Conservation (phyloP, 2,888 invertebrate genomes). For the Mesorhabditis belari region DNA sequence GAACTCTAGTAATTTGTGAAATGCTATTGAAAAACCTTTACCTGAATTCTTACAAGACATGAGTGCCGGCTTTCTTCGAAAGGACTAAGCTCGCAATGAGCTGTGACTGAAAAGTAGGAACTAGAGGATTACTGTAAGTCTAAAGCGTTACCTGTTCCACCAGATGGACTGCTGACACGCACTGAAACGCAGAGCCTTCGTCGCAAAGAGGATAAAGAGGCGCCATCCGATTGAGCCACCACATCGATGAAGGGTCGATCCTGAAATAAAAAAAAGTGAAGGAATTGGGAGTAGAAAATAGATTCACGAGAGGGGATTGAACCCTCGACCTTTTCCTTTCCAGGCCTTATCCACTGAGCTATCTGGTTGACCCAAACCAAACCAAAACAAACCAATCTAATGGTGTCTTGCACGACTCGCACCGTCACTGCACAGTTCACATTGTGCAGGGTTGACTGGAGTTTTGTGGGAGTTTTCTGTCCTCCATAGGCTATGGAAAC, state of each 20-base stretch:
- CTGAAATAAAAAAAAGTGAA: no score
- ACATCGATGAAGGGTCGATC: constrained; percentile 48
- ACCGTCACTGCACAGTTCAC: constrained; percentile 18
- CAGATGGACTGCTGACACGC: constrained; percentile 26
- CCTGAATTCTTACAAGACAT: constrained; percentile 37
- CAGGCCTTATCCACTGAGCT: no score
- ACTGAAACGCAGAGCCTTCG: constrained; percentile 36
- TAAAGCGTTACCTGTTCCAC: constrained; percentile 10
- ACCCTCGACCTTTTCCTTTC: no score
- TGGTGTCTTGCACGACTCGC: constrained; percentile 48
- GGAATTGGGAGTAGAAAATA: no score
- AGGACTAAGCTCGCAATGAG: constrained; percentile 21
- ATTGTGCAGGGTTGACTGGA: constrained; percentile 20
- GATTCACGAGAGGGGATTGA: no score
- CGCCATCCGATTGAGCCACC: constrained; percentile 15
- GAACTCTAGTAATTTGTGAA: no score
- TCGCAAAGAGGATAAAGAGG: background rate
- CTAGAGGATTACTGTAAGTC: background rate
- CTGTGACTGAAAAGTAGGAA: constrained; percentile 4
- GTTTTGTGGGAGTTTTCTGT: constrained; percentile 64
- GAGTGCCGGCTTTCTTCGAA: constrained; percentile 21
- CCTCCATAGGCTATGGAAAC: background rate
- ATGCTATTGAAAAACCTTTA: no score
- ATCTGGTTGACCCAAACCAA: no score
- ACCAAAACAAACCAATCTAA: constrained; percentile 47